These are phyloP conservation scores for Morus bassanus DNA, from an alignment of 2,797 vertebrate genomes.

Conservation along the genomic window DNA sequence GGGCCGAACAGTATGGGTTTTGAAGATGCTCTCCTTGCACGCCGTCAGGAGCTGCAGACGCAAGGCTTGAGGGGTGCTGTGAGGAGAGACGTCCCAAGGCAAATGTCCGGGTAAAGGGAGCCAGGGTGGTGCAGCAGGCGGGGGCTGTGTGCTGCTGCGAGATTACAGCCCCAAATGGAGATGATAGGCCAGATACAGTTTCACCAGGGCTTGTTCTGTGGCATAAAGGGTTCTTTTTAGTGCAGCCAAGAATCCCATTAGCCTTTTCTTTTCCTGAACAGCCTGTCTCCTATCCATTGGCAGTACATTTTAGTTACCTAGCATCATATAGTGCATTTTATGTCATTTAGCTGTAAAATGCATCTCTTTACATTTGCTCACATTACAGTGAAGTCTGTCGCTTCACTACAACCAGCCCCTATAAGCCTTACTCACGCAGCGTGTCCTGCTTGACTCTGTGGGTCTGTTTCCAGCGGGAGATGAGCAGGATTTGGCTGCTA, in stretches of 20 bases:
- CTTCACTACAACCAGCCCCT: background rate
- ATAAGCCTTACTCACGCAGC: rapidly evolving
- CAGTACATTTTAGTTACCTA: background rate
- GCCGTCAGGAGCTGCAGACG: rapidly evolving
- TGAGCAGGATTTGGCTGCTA: background rate
- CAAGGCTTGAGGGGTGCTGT: background rate
- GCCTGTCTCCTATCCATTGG: background rate
- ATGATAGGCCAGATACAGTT: slow-evolving; percentile 6
- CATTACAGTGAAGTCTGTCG: background rate
- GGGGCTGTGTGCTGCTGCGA: rapidly evolving
- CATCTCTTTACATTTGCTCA: background rate
- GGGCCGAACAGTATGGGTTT: background rate
- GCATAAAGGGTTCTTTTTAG: slow-evolving; percentile 32
- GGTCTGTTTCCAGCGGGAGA: background rate
- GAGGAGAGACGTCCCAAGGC: background rate
- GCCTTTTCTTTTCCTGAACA: slow-evolving; percentile 24
- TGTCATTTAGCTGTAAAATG: background rate
- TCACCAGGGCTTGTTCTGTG: background rate
- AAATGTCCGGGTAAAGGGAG: rapidly evolving
- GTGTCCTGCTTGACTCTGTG: background rate
- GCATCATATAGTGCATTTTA: background rate
- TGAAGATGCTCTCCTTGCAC: background rate
- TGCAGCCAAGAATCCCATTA: slow-evolving; percentile 48
- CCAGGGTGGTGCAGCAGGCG: background rate
- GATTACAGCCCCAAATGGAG: background rate